Evolutionary conservation across 64 coral and sea anemone species (phyloP).

Genomic region (Hydrozoanthus tunicans): DNA sequence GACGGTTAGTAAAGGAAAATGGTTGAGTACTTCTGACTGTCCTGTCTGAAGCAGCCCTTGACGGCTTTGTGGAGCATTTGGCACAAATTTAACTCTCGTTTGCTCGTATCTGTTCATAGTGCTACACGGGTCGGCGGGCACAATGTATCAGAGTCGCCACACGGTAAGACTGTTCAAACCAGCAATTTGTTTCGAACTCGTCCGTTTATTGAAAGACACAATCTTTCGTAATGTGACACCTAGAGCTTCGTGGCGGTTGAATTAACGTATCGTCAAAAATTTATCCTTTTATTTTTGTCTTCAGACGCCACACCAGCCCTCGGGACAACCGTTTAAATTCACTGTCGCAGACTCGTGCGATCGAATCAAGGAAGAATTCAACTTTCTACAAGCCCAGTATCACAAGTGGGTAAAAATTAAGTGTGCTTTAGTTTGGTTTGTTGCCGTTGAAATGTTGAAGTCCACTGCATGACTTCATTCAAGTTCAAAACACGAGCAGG

Average conservation of each 20-base stretch:
- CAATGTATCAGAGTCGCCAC: constrained; percentile 96
- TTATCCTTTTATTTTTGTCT: constrained; percentile 55
- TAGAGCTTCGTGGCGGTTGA: constrained; percentile 58
- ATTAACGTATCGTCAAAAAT: constrained; percentile 56
- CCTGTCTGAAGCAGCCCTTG: constrained; percentile 83
- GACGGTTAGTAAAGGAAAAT: constrained; percentile 92
- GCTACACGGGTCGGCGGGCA: constrained; percentile 51
- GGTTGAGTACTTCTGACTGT: constrained; percentile 96
- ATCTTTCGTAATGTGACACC: constrained; percentile 91
- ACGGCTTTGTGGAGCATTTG: constrained; percentile 76
- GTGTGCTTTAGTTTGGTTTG: constrained; percentile 59
- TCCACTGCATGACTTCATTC: constrained; percentile 94
- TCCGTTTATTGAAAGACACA: constrained; percentile 83
- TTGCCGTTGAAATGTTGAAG: constrained; percentile 64
- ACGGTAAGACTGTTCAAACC: constrained; percentile 72
- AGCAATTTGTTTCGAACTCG: constrained; percentile 83
- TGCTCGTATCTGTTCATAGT: constrained; percentile 42
- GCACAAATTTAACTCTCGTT: constrained; percentile 77
- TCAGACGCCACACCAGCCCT: constrained; percentile 95
- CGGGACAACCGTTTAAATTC: constrained; percentile 97
- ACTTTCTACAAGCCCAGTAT: constrained; percentile 99
- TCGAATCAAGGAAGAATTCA: constrained; percentile 99
- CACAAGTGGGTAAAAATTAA: constrained; percentile 80
- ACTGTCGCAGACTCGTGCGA: constrained; percentile 97
- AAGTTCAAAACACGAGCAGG: constrained; percentile 73